Evolutionary conservation across 2,113 vertebrate species (phyloP).

Genomic region (Xenopus laevis): DNA sequence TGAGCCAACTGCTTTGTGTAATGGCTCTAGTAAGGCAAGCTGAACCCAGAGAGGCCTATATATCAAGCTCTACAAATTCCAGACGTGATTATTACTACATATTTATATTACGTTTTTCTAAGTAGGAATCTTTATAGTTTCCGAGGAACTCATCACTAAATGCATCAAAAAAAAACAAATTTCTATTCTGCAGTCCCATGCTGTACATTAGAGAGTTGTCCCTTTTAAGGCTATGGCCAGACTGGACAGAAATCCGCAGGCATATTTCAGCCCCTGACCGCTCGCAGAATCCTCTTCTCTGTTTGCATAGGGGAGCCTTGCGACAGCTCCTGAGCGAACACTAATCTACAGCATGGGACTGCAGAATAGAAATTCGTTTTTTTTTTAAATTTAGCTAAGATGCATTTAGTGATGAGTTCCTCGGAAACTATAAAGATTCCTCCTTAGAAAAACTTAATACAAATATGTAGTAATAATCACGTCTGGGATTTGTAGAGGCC

Average conservation of each 20-base stretch:
- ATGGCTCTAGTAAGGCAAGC: neutral
- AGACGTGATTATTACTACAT: slow-evolving; percentile 1
- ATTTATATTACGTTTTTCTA: neutral
- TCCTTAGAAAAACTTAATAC: neutral
- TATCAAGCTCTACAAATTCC: slow-evolving; percentile 1
- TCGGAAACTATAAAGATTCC: slow-evolving; percentile 6
- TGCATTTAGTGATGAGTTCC: neutral
- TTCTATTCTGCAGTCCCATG: too few species aligned
- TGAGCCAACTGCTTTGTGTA: slow-evolving; percentile 20
- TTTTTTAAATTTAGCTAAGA: too few species aligned
- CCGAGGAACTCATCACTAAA: neutral
- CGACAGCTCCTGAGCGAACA: too few species aligned
- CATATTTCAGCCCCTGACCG: too few species aligned
- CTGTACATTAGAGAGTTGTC: too few species aligned
- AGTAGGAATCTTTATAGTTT: slow-evolving; percentile 9
- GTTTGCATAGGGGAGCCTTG: too few species aligned
- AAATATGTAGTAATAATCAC: slow-evolving; percentile 11
- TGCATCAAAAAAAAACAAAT: neutral
- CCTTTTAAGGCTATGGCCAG: too few species aligned
- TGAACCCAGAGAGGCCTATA: neutral
- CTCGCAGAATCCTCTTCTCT: too few species aligned
- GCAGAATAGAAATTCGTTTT: too few species aligned
- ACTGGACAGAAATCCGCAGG: too few species aligned
- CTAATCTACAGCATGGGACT: too few species aligned
- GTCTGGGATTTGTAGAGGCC: neutral